These are phyloP conservation scores for Desmophyllum pertusum DNA, from an alignment of 92 coral and sea anemone genomes.

Conservation along the genomic window DNA sequence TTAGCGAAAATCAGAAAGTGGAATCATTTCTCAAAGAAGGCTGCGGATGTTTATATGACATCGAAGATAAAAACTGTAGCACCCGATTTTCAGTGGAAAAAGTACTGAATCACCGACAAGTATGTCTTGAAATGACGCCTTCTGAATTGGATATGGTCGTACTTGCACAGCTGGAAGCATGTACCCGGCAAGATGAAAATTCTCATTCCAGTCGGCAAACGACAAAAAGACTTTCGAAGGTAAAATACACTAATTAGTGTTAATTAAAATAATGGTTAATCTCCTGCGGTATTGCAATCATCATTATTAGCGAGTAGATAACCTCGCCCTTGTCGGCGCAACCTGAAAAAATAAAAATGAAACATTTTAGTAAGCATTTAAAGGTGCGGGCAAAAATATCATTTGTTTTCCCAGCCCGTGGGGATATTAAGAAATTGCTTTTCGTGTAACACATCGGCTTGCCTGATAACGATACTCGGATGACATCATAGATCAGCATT, in stretches of 20 bases:
- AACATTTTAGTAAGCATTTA: no score
- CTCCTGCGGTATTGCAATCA: not conserved
- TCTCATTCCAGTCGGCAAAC: slow-evolving; percentile 10
- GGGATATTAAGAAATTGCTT: no score
- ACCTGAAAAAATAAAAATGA: no score
- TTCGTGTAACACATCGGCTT: no score
- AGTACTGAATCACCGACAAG: slow-evolving; percentile 6
- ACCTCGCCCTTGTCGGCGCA: no score
- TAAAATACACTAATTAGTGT: not conserved
- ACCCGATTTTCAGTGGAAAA: slow-evolving; percentile 22
- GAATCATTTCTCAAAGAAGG: slow-evolving; percentile 12
- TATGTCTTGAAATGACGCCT: slow-evolving; percentile 28
- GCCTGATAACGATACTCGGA: no score
- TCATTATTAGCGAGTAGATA: not conserved
- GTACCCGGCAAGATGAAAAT: slow-evolving; percentile 22
- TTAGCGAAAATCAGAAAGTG: slow-evolving; percentile 23
- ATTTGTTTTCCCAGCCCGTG: no score
- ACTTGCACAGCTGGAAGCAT: slow-evolving; percentile 28
- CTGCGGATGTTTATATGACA: slow-evolving; percentile 29
- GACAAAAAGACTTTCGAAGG: slow-evolving; percentile 37
- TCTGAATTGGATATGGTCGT: slow-evolving; percentile 35
- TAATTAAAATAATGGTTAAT: not conserved
- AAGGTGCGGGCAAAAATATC: no score
- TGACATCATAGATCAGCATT: no score
- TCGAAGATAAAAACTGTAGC: slow-evolving; percentile 28